Evolutionary conservation across 2,888 invertebrate genomes (phyloP).

Genomic region (Xestia xanthographa): DNA sequence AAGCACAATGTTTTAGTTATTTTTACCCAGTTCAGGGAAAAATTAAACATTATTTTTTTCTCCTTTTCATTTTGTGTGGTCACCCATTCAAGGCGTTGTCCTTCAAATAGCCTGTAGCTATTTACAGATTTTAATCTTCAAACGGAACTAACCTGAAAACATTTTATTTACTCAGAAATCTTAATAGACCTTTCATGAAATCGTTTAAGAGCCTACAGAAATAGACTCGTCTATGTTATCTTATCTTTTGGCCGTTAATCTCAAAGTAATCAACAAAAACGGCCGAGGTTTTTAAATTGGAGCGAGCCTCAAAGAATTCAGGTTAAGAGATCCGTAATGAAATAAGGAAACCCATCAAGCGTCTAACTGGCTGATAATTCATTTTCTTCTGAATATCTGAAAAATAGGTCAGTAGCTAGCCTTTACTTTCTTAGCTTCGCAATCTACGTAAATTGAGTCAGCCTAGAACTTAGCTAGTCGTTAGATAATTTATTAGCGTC

Average conservation of each 20-base stretch:
- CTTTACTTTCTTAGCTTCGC: too few relatives aligned
- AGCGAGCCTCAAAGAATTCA: slow-evolving; percentile 13
- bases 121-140: neutral
- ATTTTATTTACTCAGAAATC: slow-evolving; percentile 5
- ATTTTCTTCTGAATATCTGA: neutral
- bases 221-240: neutral
- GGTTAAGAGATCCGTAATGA: slow-evolving; percentile 11
- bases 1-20: neutral
- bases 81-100: too few relatives aligned
- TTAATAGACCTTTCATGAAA: slow-evolving; percentile 4
- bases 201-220: slow-evolving; percentile 22
- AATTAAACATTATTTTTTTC: neutral
- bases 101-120: neutral
- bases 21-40: neutral
- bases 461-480: neutral
- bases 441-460: neutral
- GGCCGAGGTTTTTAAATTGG: slow-evolving; percentile 33
- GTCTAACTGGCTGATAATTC: neutral
- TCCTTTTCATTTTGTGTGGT: too few relatives aligned
- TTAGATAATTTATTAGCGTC: too few relatives aligned
- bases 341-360: slow-evolving; percentile 2
- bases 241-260: slow-evolving; percentile 12
- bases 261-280: slow-evolving; percentile 33
- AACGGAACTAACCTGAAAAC: neutral
- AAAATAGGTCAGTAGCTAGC: neutral